Evolutionary conservation across 2,113 vertebrate species (phyloP).

Genomic region (Gasterosteus nipponicus): DNA sequence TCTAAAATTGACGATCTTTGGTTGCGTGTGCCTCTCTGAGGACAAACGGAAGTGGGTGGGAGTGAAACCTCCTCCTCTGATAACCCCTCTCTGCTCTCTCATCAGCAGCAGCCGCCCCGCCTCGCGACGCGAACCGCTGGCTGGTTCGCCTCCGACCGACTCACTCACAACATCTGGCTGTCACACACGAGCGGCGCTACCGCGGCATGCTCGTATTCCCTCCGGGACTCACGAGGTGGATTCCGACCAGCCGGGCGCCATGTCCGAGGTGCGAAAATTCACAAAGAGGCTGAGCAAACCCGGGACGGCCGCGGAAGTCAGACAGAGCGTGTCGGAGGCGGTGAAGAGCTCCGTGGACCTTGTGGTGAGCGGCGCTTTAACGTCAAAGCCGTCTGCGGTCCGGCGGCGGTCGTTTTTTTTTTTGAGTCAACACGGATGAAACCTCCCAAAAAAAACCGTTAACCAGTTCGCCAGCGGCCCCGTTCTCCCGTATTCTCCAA

Average conservation of each 20-base stretch:
- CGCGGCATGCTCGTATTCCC: constrained; percentile 61
- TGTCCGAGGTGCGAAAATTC: constrained; percentile 91
- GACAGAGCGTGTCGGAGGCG: constrained; percentile 91
- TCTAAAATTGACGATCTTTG: constrained; percentile 37
- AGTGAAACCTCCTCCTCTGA: constrained; percentile 30
- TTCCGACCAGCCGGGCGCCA: constrained; percentile 41
- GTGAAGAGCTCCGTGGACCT: constrained; percentile 84
- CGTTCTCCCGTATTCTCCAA: accelerated
- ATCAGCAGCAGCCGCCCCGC: constrained; percentile 57
- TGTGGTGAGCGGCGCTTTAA: constrained; percentile 81
- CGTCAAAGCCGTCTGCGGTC: not conserved
- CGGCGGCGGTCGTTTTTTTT: constrained; percentile 29
- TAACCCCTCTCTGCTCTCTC: constrained; percentile 30
- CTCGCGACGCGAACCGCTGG: constrained; percentile 67
- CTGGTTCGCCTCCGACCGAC: constrained; percentile 32
- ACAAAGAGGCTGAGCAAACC: constrained; percentile 92
- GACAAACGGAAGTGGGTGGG: constrained; percentile 34
- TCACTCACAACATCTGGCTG: constrained; percentile 66
- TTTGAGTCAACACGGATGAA: constrained; percentile 15
- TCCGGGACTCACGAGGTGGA: constrained; percentile 30
- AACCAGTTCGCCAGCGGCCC: not conserved
- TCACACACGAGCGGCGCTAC: constrained; percentile 35
- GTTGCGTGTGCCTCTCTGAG: not conserved
- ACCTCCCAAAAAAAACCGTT: not conserved
- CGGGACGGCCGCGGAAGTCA: constrained; percentile 90